Conservation (phyloP, 1,140 invertebrate species). For the Holcopasites calliopsidis region DNA sequence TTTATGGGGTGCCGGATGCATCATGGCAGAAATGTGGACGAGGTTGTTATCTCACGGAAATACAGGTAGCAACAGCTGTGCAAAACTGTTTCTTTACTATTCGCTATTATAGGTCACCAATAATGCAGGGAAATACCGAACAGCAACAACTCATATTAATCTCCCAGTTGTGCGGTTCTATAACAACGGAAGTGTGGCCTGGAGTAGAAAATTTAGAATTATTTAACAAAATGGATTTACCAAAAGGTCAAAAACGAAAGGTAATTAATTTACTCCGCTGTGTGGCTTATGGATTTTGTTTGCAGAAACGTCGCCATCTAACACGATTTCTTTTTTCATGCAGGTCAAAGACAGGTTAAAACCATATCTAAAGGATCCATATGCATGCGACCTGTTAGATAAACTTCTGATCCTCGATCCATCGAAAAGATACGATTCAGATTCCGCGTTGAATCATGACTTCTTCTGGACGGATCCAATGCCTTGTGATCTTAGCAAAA, state of each 20-base stretch:
- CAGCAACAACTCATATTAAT: conserved; percentile 98
- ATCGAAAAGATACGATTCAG: conserved; percentile 87
- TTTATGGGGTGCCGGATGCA: conserved; percentile 99
- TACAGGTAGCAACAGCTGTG: background rate
- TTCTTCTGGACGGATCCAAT: conserved; percentile 99
- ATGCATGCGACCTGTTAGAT: conserved; percentile 96
- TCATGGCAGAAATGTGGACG: conserved; percentile 99
- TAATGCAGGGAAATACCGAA: conserved; percentile 96
- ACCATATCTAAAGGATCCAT: conserved; percentile 95
- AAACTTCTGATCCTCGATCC: conserved; percentile 93
- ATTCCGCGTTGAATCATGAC: conserved; percentile 97
- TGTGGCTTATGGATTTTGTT: background rate
- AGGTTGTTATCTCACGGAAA: too few relatives aligned
- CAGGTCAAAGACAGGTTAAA: conserved; percentile 93
- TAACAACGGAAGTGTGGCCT: conserved; percentile 96
- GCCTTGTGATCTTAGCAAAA: conserved; percentile 89
- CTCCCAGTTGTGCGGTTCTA: conserved; percentile 97
- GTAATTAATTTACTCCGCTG: conserved; percentile 72
- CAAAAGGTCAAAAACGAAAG: conserved; percentile 94
- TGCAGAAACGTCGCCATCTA: background rate
- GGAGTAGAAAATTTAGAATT: conserved; percentile 96
- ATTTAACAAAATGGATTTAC: conserved; percentile 94
- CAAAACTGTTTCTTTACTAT: background rate
- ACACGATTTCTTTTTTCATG: conserved; percentile 55
- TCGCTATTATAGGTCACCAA: conserved; percentile 81